Conservation (phyloP, 2,113 vertebrate species). For the Capreolus pygargus region DNA sequence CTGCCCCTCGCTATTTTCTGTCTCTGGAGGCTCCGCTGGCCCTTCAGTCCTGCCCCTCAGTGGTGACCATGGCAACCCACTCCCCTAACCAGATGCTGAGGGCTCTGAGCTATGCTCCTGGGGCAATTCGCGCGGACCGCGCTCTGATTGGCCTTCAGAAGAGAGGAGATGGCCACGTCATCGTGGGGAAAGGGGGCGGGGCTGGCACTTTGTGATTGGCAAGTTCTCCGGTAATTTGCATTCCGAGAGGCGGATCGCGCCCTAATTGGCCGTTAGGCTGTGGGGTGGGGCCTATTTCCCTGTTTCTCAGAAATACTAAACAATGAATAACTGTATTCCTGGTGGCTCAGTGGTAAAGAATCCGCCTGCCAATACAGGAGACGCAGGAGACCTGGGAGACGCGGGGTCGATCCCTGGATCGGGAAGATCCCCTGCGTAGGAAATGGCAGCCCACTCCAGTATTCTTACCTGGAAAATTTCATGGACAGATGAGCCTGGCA, state of each 20-base stretch:
- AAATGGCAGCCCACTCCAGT: background rate
- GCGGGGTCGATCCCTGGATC: background rate
- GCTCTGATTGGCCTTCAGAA: conserved; percentile 10
- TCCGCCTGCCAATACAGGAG: background rate
- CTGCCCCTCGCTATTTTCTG: background rate
- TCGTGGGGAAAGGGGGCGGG: background rate
- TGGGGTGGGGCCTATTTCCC: background rate
- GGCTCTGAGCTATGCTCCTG: fast-evolving
- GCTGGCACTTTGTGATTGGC: background rate
- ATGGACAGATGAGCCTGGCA: background rate
- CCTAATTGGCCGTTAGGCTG: background rate
- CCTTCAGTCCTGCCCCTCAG: background rate
- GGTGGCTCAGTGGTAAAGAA: background rate
- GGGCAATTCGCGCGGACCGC: background rate
- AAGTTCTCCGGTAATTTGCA: background rate
- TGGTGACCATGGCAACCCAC: background rate
- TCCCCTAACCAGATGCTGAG: fast-evolving
- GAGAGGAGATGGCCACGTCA: fast-evolving
- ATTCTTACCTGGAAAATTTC: background rate
- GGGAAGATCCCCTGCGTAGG: background rate
- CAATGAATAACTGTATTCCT: background rate
- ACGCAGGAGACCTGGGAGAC: background rate
- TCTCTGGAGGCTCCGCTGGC: background rate
- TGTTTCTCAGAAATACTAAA: background rate
- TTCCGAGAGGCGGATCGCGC: background rate